Evolutionary conservation across 2,888 invertebrate genomes (phyloP), one percentile per base, ranked within the genome.

Genomic region (Tiliacea citrago): DNA sequence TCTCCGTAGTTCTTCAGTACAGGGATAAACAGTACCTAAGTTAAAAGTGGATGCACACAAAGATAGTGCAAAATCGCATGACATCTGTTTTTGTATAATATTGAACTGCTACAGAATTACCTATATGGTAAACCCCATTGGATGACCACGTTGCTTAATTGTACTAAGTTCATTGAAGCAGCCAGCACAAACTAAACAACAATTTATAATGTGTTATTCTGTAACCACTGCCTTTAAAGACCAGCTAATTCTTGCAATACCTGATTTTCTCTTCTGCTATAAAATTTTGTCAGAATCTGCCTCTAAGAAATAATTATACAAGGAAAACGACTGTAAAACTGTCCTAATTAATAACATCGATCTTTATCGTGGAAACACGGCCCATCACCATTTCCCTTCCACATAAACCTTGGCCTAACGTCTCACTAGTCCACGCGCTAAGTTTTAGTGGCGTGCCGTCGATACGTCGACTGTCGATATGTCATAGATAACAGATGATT

Each of bases 401-500:
- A 66, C 51, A 73, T 71, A 76, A 60, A 68, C 57, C 35, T 55
- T 55, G 45, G n/a, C 5, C n/a, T 67, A 85, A 85, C 85, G 70
- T 83, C 80, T 73, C 49, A 80, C 83, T 83, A 62, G 61, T 83
- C 84, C 83, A 84, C 84, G 84, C 84, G 77, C 53, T 71, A 75
- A 80, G 53, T 83, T 86, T 77, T 83, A 79, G 72, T 69, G 73
- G 57, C 70, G 68, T 57, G 53, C 70, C 71, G 70, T 75, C 75
- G 81, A 75, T 85, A 72, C 73, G 55, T 75, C 79, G 82, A 82
- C 51, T 72, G 83, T 73, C 83, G 83, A 83, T 83, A 61, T 71
- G 85, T 79, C 79, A 85, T 62, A 83, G 84, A 84, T 84, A 84
- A 72, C 63, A 69, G 12, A 39, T 85, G 84, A 84, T 85, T 84